These are phyloP conservation scores for Chionoecetes opilio DNA, from an alignment of 1,140 invertebrate species.

Conservation along the genomic window DNA sequence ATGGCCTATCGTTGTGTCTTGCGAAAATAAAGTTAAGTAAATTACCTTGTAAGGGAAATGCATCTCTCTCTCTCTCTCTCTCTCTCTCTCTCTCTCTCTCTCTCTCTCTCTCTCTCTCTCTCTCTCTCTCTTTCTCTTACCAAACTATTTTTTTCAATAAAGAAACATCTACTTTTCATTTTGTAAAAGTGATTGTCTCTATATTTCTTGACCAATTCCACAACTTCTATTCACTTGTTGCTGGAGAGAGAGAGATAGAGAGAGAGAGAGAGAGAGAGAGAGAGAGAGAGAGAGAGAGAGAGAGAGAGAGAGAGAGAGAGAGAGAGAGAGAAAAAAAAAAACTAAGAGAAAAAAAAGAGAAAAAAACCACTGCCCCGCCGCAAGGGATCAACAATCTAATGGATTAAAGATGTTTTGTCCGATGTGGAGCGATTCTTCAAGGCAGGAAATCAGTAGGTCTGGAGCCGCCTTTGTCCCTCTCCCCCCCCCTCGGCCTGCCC, in stretches of 20 bases:
- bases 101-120: background rate
- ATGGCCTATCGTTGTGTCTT: background rate
- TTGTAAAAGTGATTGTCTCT: background rate
- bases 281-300: background rate
- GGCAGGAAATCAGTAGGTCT: background rate
- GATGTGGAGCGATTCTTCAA: background rate
- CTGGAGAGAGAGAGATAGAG: background rate
- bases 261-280: background rate
- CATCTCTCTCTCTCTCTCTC: no score
- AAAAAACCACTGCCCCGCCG: background rate
- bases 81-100: background rate
- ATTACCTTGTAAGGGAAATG: background rate
- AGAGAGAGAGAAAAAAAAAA: no score
- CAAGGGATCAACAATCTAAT: background rate
- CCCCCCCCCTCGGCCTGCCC: background rate
- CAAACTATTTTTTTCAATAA: background rate
- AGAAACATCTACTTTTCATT: background rate
- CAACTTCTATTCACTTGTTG: background rate
- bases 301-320: no score
- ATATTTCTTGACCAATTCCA: constrained; percentile 8
- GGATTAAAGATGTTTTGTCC: constrained; percentile 7
- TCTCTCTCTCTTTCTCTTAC: background rate
- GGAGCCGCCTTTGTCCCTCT: background rate
- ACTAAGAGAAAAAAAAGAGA: background rate
- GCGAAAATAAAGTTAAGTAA: background rate